Evolutionary conservation across 1,140 invertebrate species (phyloP).

Genomic region (Monochamus saltuarius): DNA sequence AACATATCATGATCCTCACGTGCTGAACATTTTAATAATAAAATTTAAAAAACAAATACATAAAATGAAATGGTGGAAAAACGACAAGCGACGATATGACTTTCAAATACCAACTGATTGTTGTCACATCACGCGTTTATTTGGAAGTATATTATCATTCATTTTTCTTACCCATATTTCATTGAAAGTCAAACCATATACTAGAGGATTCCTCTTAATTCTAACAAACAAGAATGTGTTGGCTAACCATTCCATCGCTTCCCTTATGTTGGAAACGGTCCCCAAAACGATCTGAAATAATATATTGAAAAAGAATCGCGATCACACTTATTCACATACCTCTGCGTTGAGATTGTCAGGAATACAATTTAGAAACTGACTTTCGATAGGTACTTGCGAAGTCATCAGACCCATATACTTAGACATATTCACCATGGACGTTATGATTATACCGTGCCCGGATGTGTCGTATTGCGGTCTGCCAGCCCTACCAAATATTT

Average conservation of each 20-base stretch:
- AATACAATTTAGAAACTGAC: slow-evolving; percentile 89
- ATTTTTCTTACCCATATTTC: slow-evolving; percentile 33
- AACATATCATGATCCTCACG: no score
- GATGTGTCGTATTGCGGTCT: slow-evolving; percentile 90
- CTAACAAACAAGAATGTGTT: slow-evolving; percentile 96
- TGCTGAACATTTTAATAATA: no score
- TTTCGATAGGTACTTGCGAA: slow-evolving; percentile 97
- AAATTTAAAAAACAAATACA: no score
- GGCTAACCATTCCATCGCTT: slow-evolving; percentile 96
- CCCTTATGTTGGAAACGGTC: slow-evolving; percentile 92
- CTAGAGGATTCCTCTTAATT: slow-evolving; percentile 90
- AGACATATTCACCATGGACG: slow-evolving; percentile 85
- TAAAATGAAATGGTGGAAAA: no score
- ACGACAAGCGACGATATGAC: no score
- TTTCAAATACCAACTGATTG: no score
- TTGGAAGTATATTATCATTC: no score
- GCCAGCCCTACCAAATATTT: slow-evolving; percentile 99
- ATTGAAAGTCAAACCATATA: slow-evolving; percentile 51
- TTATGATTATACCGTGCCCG: slow-evolving; percentile 96
- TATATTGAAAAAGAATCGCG: not conserved
- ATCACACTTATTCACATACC: slow-evolving; percentile 56
- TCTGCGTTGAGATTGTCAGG: slow-evolving; percentile 99
- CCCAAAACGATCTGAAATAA: slow-evolving; percentile 79
- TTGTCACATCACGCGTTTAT: no score
- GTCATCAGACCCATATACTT: slow-evolving; percentile 94